Percentiles rank a stretch among this genome's conserved stretches.
Evolutionary conservation across 92 coral and sea anemone genomes (phyloP).

Genomic region (Chrysogorgia sp.): DNA sequence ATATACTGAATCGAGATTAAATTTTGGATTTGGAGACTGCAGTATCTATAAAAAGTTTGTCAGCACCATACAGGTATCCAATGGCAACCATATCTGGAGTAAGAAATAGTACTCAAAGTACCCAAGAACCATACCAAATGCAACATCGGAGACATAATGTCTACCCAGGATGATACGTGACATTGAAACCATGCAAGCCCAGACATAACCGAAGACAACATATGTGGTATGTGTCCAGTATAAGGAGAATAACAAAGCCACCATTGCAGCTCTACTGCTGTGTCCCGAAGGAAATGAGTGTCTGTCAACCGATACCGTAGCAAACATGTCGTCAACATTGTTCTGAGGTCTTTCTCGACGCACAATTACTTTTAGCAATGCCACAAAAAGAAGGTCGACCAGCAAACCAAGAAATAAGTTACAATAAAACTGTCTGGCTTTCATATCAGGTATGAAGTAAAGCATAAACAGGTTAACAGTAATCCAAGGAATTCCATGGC

Average conservation of each 20-base stretch:
- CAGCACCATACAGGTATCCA: constrained; percentile 10
- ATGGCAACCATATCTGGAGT: constrained; percentile 65
- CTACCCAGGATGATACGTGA: constrained; percentile 91
- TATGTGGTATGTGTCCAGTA: constrained; percentile 38
- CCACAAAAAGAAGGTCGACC: constrained; percentile 82
- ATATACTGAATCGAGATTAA: too few species aligned
- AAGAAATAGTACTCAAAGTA: constrained; percentile 66
- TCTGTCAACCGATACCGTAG: constrained; percentile 87
- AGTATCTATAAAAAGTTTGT: neutral
- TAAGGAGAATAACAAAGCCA: constrained; percentile 69
- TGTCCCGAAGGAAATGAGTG: constrained; percentile 97
- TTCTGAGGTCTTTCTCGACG: constrained; percentile 76
- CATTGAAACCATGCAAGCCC: constrained; percentile 79
- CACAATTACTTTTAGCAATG: constrained; percentile 65
- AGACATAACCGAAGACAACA: constrained; percentile 63
- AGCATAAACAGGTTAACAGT: constrained; percentile 66
- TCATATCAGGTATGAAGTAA: constrained; percentile 40
- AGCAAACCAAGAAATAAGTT: constrained; percentile 75
- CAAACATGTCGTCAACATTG: constrained; percentile 89
- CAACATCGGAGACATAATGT: constrained; percentile 88
- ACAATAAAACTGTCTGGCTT: constrained; percentile 70
- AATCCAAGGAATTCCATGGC: constrained; percentile 98
- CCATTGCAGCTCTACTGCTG: constrained; percentile 85
- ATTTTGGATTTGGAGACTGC: too few species aligned
- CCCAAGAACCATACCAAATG: constrained; percentile 80